Evolutionary conservation across 2,797 vertebrate genomes (phyloP).

Genomic region (Acrossocheilus fasciatus): DNA sequence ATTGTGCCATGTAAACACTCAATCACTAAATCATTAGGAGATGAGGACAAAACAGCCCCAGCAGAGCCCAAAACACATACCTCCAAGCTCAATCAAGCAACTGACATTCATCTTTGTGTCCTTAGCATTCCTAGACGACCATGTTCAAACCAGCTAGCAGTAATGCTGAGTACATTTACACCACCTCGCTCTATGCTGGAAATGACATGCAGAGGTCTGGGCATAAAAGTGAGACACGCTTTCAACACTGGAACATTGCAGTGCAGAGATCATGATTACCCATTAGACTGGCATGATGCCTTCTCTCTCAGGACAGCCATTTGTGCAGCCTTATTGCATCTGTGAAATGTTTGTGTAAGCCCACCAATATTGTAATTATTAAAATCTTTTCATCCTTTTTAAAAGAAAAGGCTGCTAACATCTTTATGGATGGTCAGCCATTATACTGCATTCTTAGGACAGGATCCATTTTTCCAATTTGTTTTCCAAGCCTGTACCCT

Average conservation of each 20-base stretch:
- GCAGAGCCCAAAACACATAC: background rate
- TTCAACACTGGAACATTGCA: background rate
- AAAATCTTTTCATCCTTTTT: constrained; percentile 3
- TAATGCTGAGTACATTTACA: background rate
- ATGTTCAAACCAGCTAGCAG: background rate
- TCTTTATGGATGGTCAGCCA: constrained; percentile 71
- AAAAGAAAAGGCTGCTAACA: constrained; percentile 25
- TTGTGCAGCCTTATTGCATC: background rate
- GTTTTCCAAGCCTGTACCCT: constrained; percentile 67
- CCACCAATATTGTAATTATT: background rate
- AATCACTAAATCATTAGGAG: constrained; percentile 11
- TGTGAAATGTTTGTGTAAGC: constrained; percentile 13
- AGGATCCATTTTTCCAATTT: constrained; percentile 64
- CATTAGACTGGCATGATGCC: background rate
- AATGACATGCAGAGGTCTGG: background rate
- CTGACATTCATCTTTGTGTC: background rate
- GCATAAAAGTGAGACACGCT: background rate
- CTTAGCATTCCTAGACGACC: background rate
- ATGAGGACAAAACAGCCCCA: constrained; percentile 1
- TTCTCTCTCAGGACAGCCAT: background rate
- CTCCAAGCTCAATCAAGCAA: constrained; percentile 21
- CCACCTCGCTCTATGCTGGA: constrained; percentile 1
- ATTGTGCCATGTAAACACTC: constrained; percentile 6
- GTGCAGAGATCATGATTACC: background rate
- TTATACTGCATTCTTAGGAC: constrained; percentile 65